Evolutionary conservation across 2,888 invertebrate species (phyloP).

Genomic region (Drosophila rellima): DNA sequence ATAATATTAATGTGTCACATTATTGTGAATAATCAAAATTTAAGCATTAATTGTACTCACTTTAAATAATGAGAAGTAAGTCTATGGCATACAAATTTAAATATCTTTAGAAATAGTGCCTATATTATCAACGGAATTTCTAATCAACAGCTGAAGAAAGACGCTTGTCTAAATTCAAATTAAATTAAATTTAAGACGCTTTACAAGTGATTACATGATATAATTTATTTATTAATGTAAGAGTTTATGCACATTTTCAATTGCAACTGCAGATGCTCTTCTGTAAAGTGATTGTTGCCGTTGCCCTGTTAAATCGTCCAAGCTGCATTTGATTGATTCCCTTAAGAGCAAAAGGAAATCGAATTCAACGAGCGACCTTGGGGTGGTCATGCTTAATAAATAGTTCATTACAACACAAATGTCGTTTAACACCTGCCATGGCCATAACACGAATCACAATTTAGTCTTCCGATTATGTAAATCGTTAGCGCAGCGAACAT

Average conservation of each 20-base stretch:
- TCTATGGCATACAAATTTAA: background rate
- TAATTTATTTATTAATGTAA: constrained; percentile 7
- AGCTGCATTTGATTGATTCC: background rate
- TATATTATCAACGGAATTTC: background rate
- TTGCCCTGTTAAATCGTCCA: background rate
- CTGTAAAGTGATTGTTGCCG: background rate
- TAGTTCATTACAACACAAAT: background rate
- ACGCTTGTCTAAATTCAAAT: background rate
- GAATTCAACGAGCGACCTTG: constrained; percentile 26
- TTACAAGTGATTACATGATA: background rate
- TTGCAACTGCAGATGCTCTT: background rate
- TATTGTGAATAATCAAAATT: background rate
- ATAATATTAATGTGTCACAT: background rate
- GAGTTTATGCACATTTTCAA: constrained; percentile 1
- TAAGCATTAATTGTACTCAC: too few species aligned
- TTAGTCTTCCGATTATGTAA: constrained; percentile 56
- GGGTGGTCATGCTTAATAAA: background rate
- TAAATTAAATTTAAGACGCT: background rate
- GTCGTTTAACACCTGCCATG: constrained; percentile 21
- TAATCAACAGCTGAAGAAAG: background rate
- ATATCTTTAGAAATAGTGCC: background rate
- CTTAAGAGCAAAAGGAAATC: constrained; percentile 12
- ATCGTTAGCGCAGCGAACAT: constrained; percentile 28
- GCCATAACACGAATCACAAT: background rate
- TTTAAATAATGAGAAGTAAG: background rate